A percentile compares a stretch with the other conserved stretches of the same genome.
Evolutionary conservation across 2,113 vertebrate genomes (phyloP).

Genomic region (Platysternon megacephalum): DNA sequence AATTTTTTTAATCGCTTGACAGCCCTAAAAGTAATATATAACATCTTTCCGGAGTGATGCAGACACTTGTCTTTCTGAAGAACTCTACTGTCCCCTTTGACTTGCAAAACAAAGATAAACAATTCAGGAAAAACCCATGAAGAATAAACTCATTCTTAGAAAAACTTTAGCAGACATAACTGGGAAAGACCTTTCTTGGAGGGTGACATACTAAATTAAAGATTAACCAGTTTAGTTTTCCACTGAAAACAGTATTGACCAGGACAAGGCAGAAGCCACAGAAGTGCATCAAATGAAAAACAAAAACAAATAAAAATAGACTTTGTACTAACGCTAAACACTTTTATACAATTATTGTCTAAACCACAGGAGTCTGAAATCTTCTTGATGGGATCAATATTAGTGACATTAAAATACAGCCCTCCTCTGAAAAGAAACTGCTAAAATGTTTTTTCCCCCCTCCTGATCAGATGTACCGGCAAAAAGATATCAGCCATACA

Average conservation of each 20-base stretch:
- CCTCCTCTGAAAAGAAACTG: neutral
- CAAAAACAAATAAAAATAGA: neutral
- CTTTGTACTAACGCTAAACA: neutral
- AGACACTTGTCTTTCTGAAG: neutral
- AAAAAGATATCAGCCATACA: neutral
- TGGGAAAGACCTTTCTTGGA: neutral
- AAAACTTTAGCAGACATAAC: slow-evolving; percentile 7
- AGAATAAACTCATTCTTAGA: slow-evolving; percentile 2
- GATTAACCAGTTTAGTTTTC: neutral
- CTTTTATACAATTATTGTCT: neutral
- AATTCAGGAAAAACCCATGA: neutral
- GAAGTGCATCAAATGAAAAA: neutral
- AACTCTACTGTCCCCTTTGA: neutral
- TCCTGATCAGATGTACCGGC: neutral
- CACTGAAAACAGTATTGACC: neutral
- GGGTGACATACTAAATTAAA: neutral
- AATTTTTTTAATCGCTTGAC: too few species aligned
- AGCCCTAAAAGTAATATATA: neutral
- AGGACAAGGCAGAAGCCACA: neutral
- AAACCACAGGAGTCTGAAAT: neutral
- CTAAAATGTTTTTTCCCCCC: neutral
- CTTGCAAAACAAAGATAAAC: neutral
- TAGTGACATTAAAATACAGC: neutral
- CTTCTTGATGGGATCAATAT: neutral
- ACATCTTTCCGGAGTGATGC: neutral